Evolutionary conservation across 2,113 vertebrate species (phyloP).

Genomic region (Apteryx owenii): DNA sequence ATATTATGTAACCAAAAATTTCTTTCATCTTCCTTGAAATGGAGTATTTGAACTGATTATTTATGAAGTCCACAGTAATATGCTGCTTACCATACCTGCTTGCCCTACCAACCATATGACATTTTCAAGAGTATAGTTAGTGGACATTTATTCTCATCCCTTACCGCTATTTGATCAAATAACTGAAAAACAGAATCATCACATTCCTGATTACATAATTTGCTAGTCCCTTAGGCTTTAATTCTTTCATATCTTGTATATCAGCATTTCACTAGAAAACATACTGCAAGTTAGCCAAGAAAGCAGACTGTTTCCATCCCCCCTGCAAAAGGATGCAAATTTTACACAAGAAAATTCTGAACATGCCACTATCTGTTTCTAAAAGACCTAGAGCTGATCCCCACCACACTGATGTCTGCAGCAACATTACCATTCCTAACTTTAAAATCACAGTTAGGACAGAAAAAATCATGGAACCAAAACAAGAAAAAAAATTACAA

Average conservation of each 20-base stretch:
- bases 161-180: background rate
- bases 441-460: background rate
- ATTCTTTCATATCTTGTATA: background rate
- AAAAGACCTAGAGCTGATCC: background rate
- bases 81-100: background rate
- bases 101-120: background rate
- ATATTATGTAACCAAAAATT: background rate
- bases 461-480: background rate
- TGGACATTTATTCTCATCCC: background rate
- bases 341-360: background rate
- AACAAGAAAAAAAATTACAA: rapidly evolving
- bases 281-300: background rate
- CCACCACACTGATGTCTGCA: background rate
- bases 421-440: background rate
- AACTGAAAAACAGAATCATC: background rate
- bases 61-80: background rate
- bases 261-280: background rate
- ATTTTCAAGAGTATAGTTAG: background rate
- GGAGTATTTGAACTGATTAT: background rate
- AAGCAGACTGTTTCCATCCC: background rate
- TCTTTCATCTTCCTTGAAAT: background rate
- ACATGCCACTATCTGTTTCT: background rate
- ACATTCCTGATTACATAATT: background rate
- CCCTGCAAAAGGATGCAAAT: background rate
- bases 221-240: background rate